phyloP scores from a whole-genome alignment of 2,113 vertebrate species.

The Coracopsis vasa region DNA sequence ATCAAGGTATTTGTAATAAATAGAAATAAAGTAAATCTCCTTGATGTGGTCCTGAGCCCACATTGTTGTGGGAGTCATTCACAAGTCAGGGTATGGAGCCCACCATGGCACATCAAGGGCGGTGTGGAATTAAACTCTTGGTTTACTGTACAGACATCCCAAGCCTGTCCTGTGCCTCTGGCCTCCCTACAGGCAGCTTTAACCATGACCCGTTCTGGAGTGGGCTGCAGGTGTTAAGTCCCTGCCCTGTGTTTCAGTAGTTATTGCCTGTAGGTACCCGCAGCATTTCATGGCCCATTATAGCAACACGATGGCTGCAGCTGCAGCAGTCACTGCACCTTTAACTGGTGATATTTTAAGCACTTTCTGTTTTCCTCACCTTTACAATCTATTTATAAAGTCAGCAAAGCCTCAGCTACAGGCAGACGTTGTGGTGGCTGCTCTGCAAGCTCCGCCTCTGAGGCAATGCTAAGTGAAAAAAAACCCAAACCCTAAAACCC shows the following conservation, averaged over 20 bases:
- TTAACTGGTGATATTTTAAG: neutral
- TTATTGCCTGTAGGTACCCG: neutral
- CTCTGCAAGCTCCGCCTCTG: neutral
- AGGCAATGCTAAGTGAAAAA: fast-evolving
- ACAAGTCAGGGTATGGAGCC: fast-evolving
- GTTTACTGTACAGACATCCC: neutral
- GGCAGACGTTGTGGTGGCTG: neutral
- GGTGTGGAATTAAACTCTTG: fast-evolving
- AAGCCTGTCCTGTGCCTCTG: no score
- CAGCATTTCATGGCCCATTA: fast-evolving
- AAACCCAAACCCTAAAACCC: no score
- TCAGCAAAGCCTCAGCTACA: no score
- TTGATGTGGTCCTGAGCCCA: neutral
- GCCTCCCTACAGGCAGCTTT: neutral
- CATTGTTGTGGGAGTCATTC: neutral
- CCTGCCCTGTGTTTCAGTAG: neutral
- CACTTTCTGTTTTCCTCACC: neutral
- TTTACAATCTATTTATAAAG: neutral
- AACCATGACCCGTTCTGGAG: neutral
- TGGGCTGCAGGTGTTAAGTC: neutral
- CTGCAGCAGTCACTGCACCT: fast-evolving
- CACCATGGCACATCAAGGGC: fast-evolving
- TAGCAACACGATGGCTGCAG: fast-evolving
- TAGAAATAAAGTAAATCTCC: neutral
- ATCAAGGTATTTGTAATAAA: neutral